A percentile compares a stretch with the other conserved stretches of the same genome.
Conservation (phyloP, 2,888 invertebrate species). For the Agonopterix heracliana region DNA sequence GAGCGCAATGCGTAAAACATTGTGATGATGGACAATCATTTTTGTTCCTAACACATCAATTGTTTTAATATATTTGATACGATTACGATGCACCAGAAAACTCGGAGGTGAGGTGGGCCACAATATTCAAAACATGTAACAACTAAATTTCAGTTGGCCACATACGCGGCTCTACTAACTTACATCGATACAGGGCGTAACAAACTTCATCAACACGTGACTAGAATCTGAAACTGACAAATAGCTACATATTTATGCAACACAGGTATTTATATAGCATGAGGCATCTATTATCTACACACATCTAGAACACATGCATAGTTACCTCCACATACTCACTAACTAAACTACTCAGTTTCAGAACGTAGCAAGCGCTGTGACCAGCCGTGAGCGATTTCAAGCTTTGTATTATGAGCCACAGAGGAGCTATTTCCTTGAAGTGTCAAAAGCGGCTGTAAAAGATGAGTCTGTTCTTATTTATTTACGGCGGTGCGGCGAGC, state of each 20-base stretch:
- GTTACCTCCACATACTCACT: slow-evolving; percentile 56
- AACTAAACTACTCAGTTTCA: slow-evolving; percentile 26
- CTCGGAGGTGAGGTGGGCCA: too few species aligned
- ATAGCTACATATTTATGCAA: slow-evolving; percentile 25
- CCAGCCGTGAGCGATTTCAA: slow-evolving; percentile 17
- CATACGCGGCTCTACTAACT: neutral
- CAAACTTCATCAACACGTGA: slow-evolving; percentile 38
- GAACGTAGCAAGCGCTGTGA: slow-evolving; percentile 27
- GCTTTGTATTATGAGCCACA: slow-evolving; percentile 21
- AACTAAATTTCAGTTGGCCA: too few species aligned
- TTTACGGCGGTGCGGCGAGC: slow-evolving; percentile 76
- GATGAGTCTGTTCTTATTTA: slow-evolving; percentile 77
- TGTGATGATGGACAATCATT: too few species aligned
- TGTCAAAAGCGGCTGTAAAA: slow-evolving; percentile 60
- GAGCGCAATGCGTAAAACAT: too few species aligned
- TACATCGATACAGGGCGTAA: slow-evolving; percentile 21
- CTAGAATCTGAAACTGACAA: slow-evolving; percentile 35
- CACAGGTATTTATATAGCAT: slow-evolving; percentile 26
- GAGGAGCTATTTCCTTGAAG: slow-evolving; percentile 29
- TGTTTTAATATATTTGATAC: too few species aligned
- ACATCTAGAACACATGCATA: slow-evolving; percentile 67
- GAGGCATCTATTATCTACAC: slow-evolving; percentile 50
- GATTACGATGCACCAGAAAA: too few species aligned
- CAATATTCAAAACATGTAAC: neutral
- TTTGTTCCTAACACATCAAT: too few species aligned